A percentile compares a stretch with the other conserved stretches of the same genome.
These are phyloP conservation scores for Rhamnusium bicolor DNA, from an alignment of 2,888 invertebrate genomes.

Conservation along the genomic window DNA sequence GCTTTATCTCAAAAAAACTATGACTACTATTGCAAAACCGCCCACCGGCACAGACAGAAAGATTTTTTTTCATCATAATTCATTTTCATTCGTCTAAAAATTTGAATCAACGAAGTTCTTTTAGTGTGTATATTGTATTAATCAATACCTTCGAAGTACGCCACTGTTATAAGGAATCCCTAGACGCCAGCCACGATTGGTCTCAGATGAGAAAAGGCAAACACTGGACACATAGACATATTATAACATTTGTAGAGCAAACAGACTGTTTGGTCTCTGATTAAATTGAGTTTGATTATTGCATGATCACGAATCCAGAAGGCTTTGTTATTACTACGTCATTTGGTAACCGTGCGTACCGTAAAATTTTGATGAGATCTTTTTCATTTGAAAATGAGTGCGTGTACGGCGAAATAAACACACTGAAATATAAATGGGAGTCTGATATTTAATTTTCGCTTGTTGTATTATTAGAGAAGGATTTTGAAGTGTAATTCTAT, in stretches of 20 bases:
- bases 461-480: neutral
- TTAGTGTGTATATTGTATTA: no score
- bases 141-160: no score
- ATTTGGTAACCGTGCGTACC: constrained; percentile 41
- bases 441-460: constrained; percentile 21
- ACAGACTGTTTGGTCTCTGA: constrained; percentile 64
- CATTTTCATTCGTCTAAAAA: no score
- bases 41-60: no score
- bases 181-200: constrained; percentile 57
- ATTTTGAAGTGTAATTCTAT: neutral
- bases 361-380: constrained; percentile 43
- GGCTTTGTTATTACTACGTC: constrained; percentile 43
- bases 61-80: no score
- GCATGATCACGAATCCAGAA: constrained; percentile 60
- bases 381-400: constrained; percentile 38
- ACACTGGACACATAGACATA: constrained; percentile 65
- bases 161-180: constrained; percentile 41
- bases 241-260: constrained; percentile 64
- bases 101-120: no score
- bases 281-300: constrained; percentile 65
- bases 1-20: no score
- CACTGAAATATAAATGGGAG: constrained; percentile 10
- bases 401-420: constrained; percentile 12
- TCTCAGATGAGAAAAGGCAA: constrained; percentile 63
- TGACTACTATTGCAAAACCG: no score